phyloP scores from a whole-genome alignment of 2,888 invertebrate species.

The Oscheius onirici region DNA sequence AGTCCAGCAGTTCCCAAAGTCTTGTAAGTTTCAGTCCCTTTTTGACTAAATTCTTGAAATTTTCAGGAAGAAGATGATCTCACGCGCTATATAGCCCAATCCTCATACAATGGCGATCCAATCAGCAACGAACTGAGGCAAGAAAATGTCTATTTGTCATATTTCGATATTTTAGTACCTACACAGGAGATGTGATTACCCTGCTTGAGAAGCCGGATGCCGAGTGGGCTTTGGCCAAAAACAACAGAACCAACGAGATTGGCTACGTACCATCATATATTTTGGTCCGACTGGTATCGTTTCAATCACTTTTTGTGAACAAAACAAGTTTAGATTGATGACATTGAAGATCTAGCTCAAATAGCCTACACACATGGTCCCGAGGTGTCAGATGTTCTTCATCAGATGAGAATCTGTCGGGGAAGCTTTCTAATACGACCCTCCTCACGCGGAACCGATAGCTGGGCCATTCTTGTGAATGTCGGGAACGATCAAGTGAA shows the following conservation, averaged over 20 bases:
- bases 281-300: conserved; percentile 3
- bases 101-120: background rate
- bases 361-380: background rate
- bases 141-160: background rate
- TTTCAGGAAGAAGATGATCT: background rate
- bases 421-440: conserved; percentile 46
- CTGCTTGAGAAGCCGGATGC: conserved; percentile 38
- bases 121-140: background rate
- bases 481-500: conserved; percentile 42
- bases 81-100: background rate
- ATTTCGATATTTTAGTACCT: conserved; percentile 10
- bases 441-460: conserved; percentile 43
- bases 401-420: conserved; percentile 15
- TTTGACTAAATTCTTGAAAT: background rate
- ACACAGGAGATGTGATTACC: conserved; percentile 38
- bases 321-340: background rate
- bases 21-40: background rate
- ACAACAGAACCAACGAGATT: conserved; percentile 40
- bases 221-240: conserved; percentile 44
- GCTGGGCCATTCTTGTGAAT: conserved; percentile 48
- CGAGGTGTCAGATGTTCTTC: background rate
- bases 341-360: background rate
- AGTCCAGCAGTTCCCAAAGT: background rate
- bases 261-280: conserved; percentile 34
- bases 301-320: background rate